Evolutionary conservation across 2,113 vertebrate species (phyloP), one percentile per base, ranked within the genome.

Genomic region (Pseudolaguvia tuberculata): DNA sequence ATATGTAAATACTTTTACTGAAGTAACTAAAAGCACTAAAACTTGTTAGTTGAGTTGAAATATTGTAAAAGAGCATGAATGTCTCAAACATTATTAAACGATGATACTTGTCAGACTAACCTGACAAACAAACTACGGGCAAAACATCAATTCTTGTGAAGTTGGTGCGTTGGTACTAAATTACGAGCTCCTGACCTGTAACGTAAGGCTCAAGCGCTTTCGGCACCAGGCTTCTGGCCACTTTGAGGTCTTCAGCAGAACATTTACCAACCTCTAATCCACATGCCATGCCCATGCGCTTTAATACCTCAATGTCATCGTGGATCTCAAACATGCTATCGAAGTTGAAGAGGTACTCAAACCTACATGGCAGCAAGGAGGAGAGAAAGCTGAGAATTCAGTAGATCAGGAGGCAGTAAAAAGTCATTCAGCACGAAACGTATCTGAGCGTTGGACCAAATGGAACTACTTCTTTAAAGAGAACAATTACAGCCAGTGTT

Each of bases 271-370:
- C 93, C 85, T 99, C 97, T 82, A 99, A 86, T 18, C 97, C 97
- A 57, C 94, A 99, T 51, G 97, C 96, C 96, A 99, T 96, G 80
- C 96, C 96, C 97, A 99, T 99, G 56, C 96, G 93, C 77, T 99
- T 99, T 80, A 99, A 90, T 78, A 99, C 96, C 88, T 99, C 97
- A 7, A 99, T 95, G 85, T 99, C 97, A 50, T 99, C 97, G 0
- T 99, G 97, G 85, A 99, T 99, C 90, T 99, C 97, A 88, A 99
- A 99, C 82, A 96, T 97, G 88, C 95, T 98, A 91, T 99, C 97
- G 39, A 99, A 99, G 85, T 99, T 99, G 88, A 99, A 99, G 83
- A 99, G 91, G 84, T 99, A 99, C 84, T 99, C 97, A 71, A 99
- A 99, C 83, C 96, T 99, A 87, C 15, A 73, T 51, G 78, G 17